Evolutionary conservation across 2,888 invertebrate species (phyloP).

Genomic region (Anorthoa munda): DNA sequence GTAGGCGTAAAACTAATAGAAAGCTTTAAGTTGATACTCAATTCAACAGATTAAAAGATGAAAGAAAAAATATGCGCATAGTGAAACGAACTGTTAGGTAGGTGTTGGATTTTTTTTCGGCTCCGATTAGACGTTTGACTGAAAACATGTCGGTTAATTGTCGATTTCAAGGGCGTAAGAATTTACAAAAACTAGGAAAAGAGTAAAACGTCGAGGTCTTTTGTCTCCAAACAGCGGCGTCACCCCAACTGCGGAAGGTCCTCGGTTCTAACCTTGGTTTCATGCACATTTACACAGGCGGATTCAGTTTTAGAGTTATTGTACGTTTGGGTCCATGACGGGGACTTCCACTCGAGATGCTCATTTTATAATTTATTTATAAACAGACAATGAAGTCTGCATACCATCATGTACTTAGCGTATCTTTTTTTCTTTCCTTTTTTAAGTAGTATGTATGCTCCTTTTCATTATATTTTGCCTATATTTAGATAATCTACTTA

Average conservation of each 20-base stretch:
- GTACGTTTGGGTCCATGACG: conserved; percentile 40
- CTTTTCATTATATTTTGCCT: background rate
- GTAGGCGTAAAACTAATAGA: background rate
- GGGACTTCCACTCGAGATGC: conserved; percentile 33
- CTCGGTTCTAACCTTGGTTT: conserved; percentile 75
- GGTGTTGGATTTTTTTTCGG: conserved; percentile 24
- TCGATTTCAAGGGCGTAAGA: conserved; percentile 83
- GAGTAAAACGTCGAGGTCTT: conserved; percentile 80
- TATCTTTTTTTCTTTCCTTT: background rate
- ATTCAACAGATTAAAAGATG: background rate
- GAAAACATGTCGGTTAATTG: conserved; percentile 70
- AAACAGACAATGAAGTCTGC: conserved; percentile 15
- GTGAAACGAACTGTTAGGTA: conserved; percentile 11
- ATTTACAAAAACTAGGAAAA: conserved; percentile 87
- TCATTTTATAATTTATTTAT: conserved; percentile 12
- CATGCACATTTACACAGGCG: conserved; percentile 68
- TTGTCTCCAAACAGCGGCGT: conserved; percentile 82
- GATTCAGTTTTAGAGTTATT: conserved; percentile 64
- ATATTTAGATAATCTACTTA: background rate
- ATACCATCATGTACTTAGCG: conserved; percentile 8
- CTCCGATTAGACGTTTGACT: conserved; percentile 48
- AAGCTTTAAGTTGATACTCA: background rate
- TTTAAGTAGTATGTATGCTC: background rate
- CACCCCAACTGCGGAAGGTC: conserved; percentile 84
- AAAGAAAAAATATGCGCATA: background rate